phyloP scores from a whole-genome alignment of 2,113 vertebrate species.

The Puntigrus tetrazona region DNA sequence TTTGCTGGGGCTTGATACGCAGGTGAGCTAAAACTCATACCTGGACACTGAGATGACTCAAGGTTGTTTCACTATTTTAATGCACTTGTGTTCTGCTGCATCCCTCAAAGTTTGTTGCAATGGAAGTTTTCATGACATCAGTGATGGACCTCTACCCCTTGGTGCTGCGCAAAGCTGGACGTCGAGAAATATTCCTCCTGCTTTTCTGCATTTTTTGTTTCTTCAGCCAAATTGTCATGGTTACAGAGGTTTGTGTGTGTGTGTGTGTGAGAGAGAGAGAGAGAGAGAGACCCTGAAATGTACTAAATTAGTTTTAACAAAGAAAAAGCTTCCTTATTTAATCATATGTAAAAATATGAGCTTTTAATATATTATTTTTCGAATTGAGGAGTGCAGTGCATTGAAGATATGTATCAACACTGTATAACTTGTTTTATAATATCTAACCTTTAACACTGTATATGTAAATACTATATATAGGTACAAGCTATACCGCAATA shows the following conservation, averaged over 20 bases:
- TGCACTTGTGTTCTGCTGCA: background rate
- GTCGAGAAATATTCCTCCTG: conserved; percentile 68
- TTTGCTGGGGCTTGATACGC: conserved; percentile 3
- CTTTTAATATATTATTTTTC: too few species aligned
- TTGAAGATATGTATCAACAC: background rate
- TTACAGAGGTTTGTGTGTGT: conserved; percentile 69
- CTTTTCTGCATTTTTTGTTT: conserved; percentile 72
- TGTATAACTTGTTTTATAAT: background rate
- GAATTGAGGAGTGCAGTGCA: too few species aligned
- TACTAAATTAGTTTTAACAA: background rate
- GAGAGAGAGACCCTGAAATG: background rate
- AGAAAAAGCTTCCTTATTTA: background rate
- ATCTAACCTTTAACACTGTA: background rate
- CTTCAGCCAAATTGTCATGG: conserved; percentile 69
- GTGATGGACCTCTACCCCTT: conserved; percentile 70
- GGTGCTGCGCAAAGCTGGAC: conserved; percentile 64
- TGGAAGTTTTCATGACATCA: conserved; percentile 73
- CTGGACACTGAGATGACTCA: background rate
- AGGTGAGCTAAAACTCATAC: background rate
- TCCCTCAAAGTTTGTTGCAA: conserved; percentile 68
- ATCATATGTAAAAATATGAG: background rate
- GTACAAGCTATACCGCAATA: background rate
- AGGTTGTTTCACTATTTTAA: background rate
- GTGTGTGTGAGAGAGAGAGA: background rate
- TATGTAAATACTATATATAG: background rate